Evolutionary conservation across 2,797 vertebrate species (phyloP).

Genomic region (Pseudomugil gertrudae): DNA sequence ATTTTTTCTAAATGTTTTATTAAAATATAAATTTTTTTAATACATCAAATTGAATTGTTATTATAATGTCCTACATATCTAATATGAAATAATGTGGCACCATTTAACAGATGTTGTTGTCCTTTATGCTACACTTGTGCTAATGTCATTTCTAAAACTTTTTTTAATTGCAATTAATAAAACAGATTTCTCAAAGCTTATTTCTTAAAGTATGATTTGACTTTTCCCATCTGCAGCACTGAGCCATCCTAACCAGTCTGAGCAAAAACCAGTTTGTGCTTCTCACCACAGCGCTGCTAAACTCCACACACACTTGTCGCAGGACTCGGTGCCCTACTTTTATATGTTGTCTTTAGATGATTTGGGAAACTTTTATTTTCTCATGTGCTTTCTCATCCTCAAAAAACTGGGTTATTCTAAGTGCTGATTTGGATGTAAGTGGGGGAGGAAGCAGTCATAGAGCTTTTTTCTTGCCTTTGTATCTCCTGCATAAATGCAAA

Average conservation of each 20-base stretch:
- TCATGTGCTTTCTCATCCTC: constrained; percentile 19
- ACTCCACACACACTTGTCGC: constrained; percentile 43
- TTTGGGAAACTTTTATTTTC: constrained; percentile 40
- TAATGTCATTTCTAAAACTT: neutral
- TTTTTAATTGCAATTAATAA: neutral
- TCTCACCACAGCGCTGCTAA: constrained; percentile 27
- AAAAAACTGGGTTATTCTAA: constrained; percentile 50
- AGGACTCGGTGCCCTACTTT: constrained; percentile 30
- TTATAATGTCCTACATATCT: too few species aligned
- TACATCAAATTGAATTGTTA: too few species aligned
- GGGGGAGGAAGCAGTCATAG: constrained; percentile 23
- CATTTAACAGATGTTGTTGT: neutral
- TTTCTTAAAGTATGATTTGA: constrained; percentile 10
- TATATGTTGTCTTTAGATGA: constrained; percentile 26
- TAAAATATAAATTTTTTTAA: too few species aligned
- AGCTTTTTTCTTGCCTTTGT: constrained; percentile 13
- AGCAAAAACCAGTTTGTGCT: constrained; percentile 12
- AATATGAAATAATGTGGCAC: too few species aligned
- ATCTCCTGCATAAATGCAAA: constrained; percentile 42
- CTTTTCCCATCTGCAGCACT: constrained; percentile 15
- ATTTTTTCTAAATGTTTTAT: too few species aligned
- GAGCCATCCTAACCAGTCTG: constrained; percentile 10
- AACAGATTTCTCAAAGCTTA: constrained; percentile 5
- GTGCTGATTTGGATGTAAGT: constrained; percentile 30
- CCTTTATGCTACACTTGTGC: neutral